These are phyloP conservation scores for Eupeodes latifasciatus DNA, from an alignment of 2,888 invertebrate genomes.

Conservation along the genomic window DNA sequence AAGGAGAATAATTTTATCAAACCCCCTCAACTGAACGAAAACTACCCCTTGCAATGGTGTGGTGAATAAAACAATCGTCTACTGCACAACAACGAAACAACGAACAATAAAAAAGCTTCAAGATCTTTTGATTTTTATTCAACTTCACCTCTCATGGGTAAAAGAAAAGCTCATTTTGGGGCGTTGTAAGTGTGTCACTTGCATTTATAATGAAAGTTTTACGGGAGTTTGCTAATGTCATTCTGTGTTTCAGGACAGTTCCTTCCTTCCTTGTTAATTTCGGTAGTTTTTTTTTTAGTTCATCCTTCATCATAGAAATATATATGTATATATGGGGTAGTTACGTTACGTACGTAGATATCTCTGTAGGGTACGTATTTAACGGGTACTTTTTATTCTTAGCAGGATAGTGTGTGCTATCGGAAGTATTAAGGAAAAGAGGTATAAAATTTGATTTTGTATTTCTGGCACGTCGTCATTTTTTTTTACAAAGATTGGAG, in stretches of 20 bases:
- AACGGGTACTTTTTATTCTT: conserved; percentile 31
- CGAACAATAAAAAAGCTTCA: background rate
- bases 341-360: background rate
- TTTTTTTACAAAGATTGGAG: background rate
- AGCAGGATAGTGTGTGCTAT: conserved; percentile 27
- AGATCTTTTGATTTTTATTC: conserved; percentile 12
- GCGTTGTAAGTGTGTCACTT: conserved; percentile 71
- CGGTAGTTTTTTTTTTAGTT: conserved; percentile 12
- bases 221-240: conserved; percentile 59
- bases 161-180: conserved; percentile 50
- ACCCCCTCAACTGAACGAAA: background rate
- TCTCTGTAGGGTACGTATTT: conserved; percentile 6
- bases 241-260: conserved; percentile 51
- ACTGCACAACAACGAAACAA: too few species aligned
- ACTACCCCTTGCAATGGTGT: background rate
- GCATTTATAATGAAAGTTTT: conserved; percentile 70
- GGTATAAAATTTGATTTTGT: conserved; percentile 57
- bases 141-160: conserved; percentile 28
- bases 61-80: background rate
- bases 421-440: conserved; percentile 46
- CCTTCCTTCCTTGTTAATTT: conserved; percentile 60
- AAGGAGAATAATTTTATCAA: background rate
- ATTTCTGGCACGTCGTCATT: conserved; percentile 65
- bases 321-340: background rate
- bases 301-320: conserved; percentile 32